Evolutionary conservation across 2,888 invertebrate species (phyloP), one percentile per base, ranked within the genome.

Genomic region (Drosophila austrosaltans): DNA sequence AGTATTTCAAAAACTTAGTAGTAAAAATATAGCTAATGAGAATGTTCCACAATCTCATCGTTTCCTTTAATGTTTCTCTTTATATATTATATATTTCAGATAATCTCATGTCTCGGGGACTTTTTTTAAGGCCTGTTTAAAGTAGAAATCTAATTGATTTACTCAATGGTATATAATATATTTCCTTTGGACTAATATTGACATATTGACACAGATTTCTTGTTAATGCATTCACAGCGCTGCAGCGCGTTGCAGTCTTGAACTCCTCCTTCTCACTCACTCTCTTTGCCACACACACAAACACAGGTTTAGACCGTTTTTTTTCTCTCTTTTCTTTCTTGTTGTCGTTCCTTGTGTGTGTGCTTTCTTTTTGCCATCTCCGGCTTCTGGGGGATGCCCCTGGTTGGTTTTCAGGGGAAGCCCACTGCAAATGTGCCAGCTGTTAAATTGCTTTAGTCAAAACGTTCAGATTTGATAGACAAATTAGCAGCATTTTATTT

Each of bases 401-500:
- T 73, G 22, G 64, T 67, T 28, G 40, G 12, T 66, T 71, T 81
- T 42, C 12, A 65, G 86, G 88, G 88, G 83, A 83, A 85, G 73
- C 40, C 63, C 83, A 56, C 25, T 16, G 63, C 57, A 69, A 73
- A 65, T 67, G 62, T 69, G 66, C 59, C 36, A 57, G 77, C 44
- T 77, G 72, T 57, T 78, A 85, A 82, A 82, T 85, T 75, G 70
- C 74, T 80, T 79, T 87, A 87, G 85, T 79, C 69, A 72, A 77
- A 70, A 66, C 63, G 72, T 58, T 63, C 66, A 66, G 79, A 66
- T 87, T 69, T 71, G 66, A 74, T 84, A 76, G 78, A 79, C 65
- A 76, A 84, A 85, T 82, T 84, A 87, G 74, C 82, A 66, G 72
- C 57, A 68, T 63, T 77, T 72, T 73, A 74, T 73, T 73, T 73